Percentiles rank a stretch among this genome's conserved stretches.
Conservation (phyloP, 2,888 invertebrate genomes). For the Coelinius sp. region DNA sequence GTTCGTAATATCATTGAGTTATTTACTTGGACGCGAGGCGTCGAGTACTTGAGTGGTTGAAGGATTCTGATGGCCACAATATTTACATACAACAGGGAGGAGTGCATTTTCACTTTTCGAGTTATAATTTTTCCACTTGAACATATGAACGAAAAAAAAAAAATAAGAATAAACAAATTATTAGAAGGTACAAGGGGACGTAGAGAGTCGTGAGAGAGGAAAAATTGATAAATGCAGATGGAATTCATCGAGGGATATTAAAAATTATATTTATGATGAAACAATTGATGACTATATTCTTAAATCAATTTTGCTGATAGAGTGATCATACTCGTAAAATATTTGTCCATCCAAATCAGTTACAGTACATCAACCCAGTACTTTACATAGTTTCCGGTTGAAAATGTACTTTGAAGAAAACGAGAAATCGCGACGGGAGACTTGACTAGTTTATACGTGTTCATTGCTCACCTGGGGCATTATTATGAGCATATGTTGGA, state of each 20-base stretch:
- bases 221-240: slow-evolving; percentile 41
- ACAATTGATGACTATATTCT: no score
- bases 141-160: slow-evolving; percentile 22
- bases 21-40: slow-evolving; percentile 51
- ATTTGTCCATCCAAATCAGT: slow-evolving; percentile 10
- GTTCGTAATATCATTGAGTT: slow-evolving; percentile 51
- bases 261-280: slow-evolving; percentile 48
- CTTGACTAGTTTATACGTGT: slow-evolving; percentile 51
- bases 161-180: slow-evolving; percentile 39
- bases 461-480: slow-evolving; percentile 44
- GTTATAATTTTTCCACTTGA: slow-evolving; percentile 37
- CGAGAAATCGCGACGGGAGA: slow-evolving; percentile 57
- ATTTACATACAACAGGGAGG: slow-evolving; percentile 59
- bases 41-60: slow-evolving; percentile 43
- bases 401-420: slow-evolving; percentile 20
- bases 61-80: slow-evolving; percentile 55
- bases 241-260: slow-evolving; percentile 46
- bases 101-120: slow-evolving; percentile 38
- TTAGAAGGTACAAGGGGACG: slow-evolving; percentile 48
- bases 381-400: slow-evolving; percentile 9
- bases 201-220: slow-evolving; percentile 22
- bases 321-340: not conserved
- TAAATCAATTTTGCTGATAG: slow-evolving; percentile 17
- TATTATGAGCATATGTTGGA: slow-evolving; percentile 59
- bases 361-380: not conserved